Evolutionary conservation across 2,113 vertebrate species (phyloP), one percentile per base, ranked within the genome.

Genomic region (Halcyon malimbica): DNA sequence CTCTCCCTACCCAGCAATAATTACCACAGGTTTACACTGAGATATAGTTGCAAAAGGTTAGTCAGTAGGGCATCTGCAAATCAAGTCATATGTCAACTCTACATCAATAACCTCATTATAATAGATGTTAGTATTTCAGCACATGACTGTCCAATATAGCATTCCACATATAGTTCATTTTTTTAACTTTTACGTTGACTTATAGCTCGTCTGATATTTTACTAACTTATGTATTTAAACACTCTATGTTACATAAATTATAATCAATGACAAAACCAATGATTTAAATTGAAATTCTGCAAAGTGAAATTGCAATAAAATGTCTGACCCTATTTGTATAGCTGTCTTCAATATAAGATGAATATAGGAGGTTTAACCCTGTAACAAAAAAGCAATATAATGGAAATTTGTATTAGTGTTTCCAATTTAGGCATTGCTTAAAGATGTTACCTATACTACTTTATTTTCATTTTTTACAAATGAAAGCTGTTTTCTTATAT

Each of bases 31-130:
- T 97, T 97, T 98, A 93, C 95, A 95, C 91, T 97, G 93, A 96
- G 97, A 97, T 97, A 96, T 77, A 71, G 88, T 97, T 95, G 93
- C 95, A 92, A 97, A 96, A 97, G 97, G 96, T 98, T 97, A 97
- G 90, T 90, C 92, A 81, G 84, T 57, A 96, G 97, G 96, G 94
- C 95, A 96, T 97, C 96, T 98, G 97, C 96, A 97, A 97, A 98
- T 98, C 97, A 98, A 94, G 94, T 96, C 95, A 64, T 78, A 37
- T 98, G 98, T 97, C 97, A 98, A 46, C 60, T 96, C 77, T 88
- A 97, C 96, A 97, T 97, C 97, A 98, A 95, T 97, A 98, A 97
- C 91, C 90, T 97, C 92, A 94, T 98, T 98, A 96, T 98, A 97
- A 96, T 96, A 97, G 91, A 97, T 95, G 96, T 96, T 97, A 78